Conservation (phyloP, 2,113 vertebrate genomes). For the Corydoras sp. region DNA sequence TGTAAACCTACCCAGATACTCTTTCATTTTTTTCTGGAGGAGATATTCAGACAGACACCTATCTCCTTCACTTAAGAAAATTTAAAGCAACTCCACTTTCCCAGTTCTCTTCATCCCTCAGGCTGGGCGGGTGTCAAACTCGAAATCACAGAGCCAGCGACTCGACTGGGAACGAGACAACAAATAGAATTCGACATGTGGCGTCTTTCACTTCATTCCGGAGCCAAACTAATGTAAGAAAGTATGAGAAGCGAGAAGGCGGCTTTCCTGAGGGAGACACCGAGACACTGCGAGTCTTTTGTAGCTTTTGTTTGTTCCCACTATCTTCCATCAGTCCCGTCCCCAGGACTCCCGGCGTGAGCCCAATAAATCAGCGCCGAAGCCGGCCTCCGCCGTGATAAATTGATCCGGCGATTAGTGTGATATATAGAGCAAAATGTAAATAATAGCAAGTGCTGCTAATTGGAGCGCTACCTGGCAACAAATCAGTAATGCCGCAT, state of each 20-base stretch:
- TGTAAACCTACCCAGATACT: too few species aligned
- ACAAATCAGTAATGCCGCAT: slow-evolving; percentile 69
- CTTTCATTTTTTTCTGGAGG: too few species aligned
- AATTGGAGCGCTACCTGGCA: slow-evolving; percentile 79
- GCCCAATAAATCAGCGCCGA: slow-evolving; percentile 87
- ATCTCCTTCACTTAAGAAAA: too few species aligned
- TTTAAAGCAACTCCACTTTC: too few species aligned
- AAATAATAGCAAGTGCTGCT: slow-evolving; percentile 83
- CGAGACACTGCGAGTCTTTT: slow-evolving; percentile 26
- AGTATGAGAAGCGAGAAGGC: slow-evolving; percentile 2
- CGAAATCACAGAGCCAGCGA: background rate
- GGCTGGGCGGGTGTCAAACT: background rate
- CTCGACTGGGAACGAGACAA: background rate
- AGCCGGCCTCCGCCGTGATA: slow-evolving; percentile 78
- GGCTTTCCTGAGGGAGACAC: slow-evolving; percentile 17
- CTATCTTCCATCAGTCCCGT: slow-evolving; percentile 74
- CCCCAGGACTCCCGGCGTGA: slow-evolving; percentile 75
- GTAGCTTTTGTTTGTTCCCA: slow-evolving; percentile 34
- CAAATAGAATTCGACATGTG: background rate
- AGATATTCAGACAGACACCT: too few species aligned
- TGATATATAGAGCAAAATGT: slow-evolving; percentile 89
- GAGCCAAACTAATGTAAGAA: slow-evolving; percentile 17
- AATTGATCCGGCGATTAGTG: slow-evolving; percentile 80
- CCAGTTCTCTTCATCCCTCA: too few species aligned
- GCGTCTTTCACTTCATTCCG: background rate